Base-by-base conservation (phyloP, 2,888 invertebrate genomes). In the Rhorus exstirpatorius region DNA sequence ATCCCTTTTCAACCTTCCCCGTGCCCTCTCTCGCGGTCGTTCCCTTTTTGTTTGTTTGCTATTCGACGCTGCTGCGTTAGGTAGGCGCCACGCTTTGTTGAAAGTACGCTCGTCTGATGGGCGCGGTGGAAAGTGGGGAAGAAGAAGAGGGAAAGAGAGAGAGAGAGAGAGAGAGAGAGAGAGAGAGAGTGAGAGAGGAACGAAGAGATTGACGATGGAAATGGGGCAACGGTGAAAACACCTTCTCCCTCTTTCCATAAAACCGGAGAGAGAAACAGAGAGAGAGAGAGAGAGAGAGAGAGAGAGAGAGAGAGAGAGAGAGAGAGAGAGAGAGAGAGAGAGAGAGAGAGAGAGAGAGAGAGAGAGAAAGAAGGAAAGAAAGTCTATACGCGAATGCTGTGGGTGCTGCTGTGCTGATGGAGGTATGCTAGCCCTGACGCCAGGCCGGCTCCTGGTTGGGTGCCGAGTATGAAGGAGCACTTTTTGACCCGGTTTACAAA, bases 171-270 rank as follows among this genome's bases (percentile, higher is more conserved):
- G 6, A 0, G 2, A 21, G 10, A 41, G 24, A 24, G 44, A 46
- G 26, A 12, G 6, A n/a, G 38, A 26, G 49, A 49, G 49, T 46
- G 24, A 44, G 67, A 21, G 60, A 8, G 53, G 17, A 51, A 63
- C 58, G 75, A 24, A 44, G 75, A 82, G 82, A 82, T 79, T 82
- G 82, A 82, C 78, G 78, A 79, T 75, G 71, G 67, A 83, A 83
- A 83, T 83, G 75, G 79, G 61, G 60, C 82, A 76, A 79, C 79
- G 75, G 79, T 79, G 79, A 79, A 83, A 83, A 83, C 79, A 83
- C 79, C 79, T 79, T 79, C 75, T 53, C 76, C 44, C 31, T 67
- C 65, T 63, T 51, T 46, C 10, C 21, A 12, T 38, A n/a, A 19
- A 77, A 14, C 38, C 26, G 53, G 35, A 31, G 7, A 75, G 60